Evolutionary conservation across 2,888 invertebrate genomes (phyloP).

Genomic region (Troides oblongomaculatus): DNA sequence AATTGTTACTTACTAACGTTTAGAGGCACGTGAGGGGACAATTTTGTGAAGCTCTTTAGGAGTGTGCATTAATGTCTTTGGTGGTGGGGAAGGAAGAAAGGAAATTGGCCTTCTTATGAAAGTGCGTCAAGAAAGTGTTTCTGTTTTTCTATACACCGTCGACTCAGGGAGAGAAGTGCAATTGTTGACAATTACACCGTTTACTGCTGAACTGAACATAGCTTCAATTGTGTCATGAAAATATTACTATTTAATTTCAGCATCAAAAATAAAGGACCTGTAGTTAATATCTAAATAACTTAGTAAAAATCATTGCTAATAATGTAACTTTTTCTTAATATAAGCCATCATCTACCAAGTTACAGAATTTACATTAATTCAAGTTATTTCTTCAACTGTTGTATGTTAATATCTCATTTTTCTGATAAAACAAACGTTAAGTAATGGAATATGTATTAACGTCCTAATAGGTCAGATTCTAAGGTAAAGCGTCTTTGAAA

Average conservation of each 20-base stretch:
- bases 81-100: slow-evolving; percentile 13
- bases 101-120: slow-evolving; percentile 28
- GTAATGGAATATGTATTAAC: too few relatives aligned
- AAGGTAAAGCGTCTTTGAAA: too few relatives aligned
- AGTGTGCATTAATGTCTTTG: slow-evolving; percentile 22
- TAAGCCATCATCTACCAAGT: too few relatives aligned
- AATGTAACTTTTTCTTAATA: too few relatives aligned
- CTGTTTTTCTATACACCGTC: slow-evolving; percentile 4
- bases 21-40: slow-evolving; percentile 26
- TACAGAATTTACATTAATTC: too few relatives aligned
- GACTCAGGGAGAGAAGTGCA: background rate
- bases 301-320: too few relatives aligned
- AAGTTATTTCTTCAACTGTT: too few relatives aligned
- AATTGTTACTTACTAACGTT: slow-evolving; percentile 25
- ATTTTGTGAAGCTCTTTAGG: slow-evolving; percentile 33
- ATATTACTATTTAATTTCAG: background rate
- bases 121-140: slow-evolving; percentile 21
- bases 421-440: too few relatives aligned
- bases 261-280: background rate
- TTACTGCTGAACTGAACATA: background rate
- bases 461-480: too few relatives aligned
- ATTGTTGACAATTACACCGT: background rate
- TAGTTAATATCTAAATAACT: too few relatives aligned
- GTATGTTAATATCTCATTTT: too few relatives aligned
- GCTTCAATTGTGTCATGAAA: background rate